A percentile compares a stretch with the other conserved stretches of the same genome.
Evolutionary conservation across 2,888 invertebrate genomes (phyloP).

Genomic region (Tetramorium bicarinatum): DNA sequence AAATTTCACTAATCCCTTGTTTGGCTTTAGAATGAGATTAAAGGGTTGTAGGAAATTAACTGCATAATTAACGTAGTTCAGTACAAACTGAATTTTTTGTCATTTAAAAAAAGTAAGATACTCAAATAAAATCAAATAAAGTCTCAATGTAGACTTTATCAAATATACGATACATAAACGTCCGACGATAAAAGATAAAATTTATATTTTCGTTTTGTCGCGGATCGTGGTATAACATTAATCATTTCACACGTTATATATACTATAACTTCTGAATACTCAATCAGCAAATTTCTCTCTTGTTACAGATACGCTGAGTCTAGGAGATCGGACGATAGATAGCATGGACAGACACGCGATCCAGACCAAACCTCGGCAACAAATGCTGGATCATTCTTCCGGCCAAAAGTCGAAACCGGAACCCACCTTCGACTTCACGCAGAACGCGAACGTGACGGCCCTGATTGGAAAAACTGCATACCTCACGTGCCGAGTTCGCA

Average conservation of each 20-base stretch:
- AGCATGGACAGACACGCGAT: conserved; percentile 81
- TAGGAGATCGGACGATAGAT: conserved; percentile 84
- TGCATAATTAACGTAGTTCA: background rate
- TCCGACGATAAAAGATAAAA: background rate
- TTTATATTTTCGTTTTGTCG: conserved; percentile 3
- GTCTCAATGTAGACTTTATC: background rate
- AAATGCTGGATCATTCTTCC: conserved; percentile 81
- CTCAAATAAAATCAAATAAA: background rate
- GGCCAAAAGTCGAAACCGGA: conserved; percentile 82
- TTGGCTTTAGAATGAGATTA: conserved; percentile 4
- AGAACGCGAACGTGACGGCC: conserved; percentile 84
- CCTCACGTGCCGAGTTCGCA: conserved; percentile 84
- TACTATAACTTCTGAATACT: conserved; percentile 26
- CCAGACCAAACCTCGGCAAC: conserved; percentile 83
- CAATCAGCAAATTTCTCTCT: conserved; percentile 48
- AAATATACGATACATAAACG: background rate
- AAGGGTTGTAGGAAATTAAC: conserved; percentile 14
- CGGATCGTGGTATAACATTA: background rate
- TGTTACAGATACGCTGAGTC: conserved; percentile 84
- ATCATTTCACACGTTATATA: conserved; percentile 6
- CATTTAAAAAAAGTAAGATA: background rate
- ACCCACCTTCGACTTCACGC: conserved; percentile 83
- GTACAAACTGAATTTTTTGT: background rate
- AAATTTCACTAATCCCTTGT: conserved; percentile 30
- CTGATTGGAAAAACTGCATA: conserved; percentile 85